Conservation (phyloP, 1,140 invertebrate genomes). For the Drosophila jambulina region DNA sequence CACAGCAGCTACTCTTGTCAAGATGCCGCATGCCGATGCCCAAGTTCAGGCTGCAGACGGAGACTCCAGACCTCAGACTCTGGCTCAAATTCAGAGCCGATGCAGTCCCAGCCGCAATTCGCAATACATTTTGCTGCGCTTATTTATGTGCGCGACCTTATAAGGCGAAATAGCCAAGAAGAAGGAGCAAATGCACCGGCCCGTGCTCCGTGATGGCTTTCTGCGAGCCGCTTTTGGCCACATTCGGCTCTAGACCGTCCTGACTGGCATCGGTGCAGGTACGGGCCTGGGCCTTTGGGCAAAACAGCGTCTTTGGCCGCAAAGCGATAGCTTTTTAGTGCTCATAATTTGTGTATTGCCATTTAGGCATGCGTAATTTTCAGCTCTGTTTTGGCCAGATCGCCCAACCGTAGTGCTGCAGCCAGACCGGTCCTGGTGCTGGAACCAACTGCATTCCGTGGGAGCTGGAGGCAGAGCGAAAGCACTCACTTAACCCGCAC, state of each 20-base stretch:
- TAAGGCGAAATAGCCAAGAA: conserved; percentile 76
- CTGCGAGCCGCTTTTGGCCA: conserved; percentile 68
- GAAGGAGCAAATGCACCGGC: conserved; percentile 42
- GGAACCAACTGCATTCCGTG: conserved; percentile 4
- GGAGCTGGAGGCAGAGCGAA: background rate
- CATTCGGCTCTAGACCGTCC: conserved; percentile 39
- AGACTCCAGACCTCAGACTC: conserved; percentile 6
- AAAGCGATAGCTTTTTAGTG: conserved; percentile 75
- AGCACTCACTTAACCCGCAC: conserved; percentile 56
- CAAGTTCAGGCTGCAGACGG: conserved; percentile 21
- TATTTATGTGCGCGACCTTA: conserved; percentile 81
- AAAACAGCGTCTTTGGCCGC: conserved; percentile 62
- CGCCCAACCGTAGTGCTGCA: background rate
- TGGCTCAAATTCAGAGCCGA: conserved; percentile 12
- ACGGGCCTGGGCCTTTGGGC: conserved; percentile 47
- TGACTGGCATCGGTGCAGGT: conserved; percentile 23
- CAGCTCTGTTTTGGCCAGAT: conserved; percentile 45
- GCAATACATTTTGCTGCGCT: conserved; percentile 69
- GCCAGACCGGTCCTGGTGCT: background rate
- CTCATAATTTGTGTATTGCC: conserved; percentile 68
- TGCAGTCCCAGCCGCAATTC: conserved; percentile 26
- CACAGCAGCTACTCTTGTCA: conserved; percentile 54
- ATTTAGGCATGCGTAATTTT: conserved; percentile 73
- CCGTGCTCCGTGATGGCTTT: conserved; percentile 23
- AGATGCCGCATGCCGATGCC: conserved; percentile 41